Base-by-base conservation (phyloP, 2,113 vertebrate genomes). In the Odocoileus hemionus region DNA sequence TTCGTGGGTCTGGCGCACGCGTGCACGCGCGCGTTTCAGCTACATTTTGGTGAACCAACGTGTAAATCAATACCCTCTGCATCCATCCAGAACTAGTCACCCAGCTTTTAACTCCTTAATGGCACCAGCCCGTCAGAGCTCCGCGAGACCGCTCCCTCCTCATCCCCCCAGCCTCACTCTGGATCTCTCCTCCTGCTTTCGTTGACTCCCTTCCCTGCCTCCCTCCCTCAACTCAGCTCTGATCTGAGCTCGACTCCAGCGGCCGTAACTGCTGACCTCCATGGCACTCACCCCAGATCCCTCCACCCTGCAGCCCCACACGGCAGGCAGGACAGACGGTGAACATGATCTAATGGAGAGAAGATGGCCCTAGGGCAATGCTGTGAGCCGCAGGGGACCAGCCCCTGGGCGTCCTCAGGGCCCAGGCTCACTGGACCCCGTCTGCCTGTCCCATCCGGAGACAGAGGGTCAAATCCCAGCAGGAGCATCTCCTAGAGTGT, bases 1-100 rank as follows among this genome's bases (percentile, higher is more conserved):
- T 54, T 54, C 9, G 3, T 19, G n/a, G 43, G 55, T 26, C 33
- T 61, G 2, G 14, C 0, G 8, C 26, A 52, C 1, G 25, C 17
- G 45, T 12, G 25, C 30, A 7, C 3, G 1, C 2, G 2, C 1
- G 1, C 4, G 1, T 12, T 5, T 13, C 13, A 14, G 50, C 55
- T 39, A 10, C 8, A 0, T 23, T 30, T 54, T 52, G 57, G 33
- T 7, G 54, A 21, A 13, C 47, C 6, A 11, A 9, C 11, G 0
- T 0, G 33, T 39, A 21, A 30, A 9, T 28, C 54, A 23, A 13
- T 16, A 7, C 26, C 64, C 25, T 36, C 12, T 33, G 21, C 52
- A 6, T 43, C 52, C 54, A 82, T 8, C 5, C 28, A 45, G 55
- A 17, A 10, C 8, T 16, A 30, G 26, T 19, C 28, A 58, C 26